Base-by-base conservation (phyloP, 2,113 vertebrate species). In the Cyphomyrus plagiostoma region DNA sequence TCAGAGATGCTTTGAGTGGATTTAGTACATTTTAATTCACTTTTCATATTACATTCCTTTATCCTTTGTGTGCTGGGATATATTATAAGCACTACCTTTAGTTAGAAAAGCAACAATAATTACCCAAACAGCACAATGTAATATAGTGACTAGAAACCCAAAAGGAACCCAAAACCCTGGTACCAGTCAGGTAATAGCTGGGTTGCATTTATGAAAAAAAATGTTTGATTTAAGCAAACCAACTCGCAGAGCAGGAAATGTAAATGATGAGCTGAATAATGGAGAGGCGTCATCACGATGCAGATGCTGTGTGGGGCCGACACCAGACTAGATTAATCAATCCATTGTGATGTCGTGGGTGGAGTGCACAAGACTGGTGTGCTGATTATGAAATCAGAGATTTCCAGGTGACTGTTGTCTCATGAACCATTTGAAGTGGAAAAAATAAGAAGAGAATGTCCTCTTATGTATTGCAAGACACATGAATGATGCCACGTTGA, bases 341-440 rank as follows among this genome's bases (percentile, higher is more conserved):
- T 84, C 82, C 45, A 26, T 5, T 19, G 19, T n/a, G 45, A 84
- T 39, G 45, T 84, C 45, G n/a, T 21, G 21, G 82, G 19, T 1
- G 19, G 77, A 82, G 62, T 10, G 62, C 62, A 70, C n/a, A 30
- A 70, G 62, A 70, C 10, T 70, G 62, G n/a, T 80, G 39, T 2
- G 35, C 39, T 19, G 62, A 80, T 80, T 80, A 80, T 80, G 74
- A 80, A 85, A 85, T 85, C 46, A 45, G 82, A 85, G 82, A 86
- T 49, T 50, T 86, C 83, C 83, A 49, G 8, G 30, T 77, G 35
- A 77, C 35, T 77, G 30, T 42, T 19, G 74, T 42, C 74, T 80
- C 35, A 8, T 80, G 35, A 80, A 42, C 4, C 74, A 13, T 15
- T 35, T 42, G 74, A 48, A 35, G 85, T 30, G 86, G 52, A 87